Percentiles rank a stretch among this genome's conserved stretches.
These are phyloP conservation scores for Philopotamus ludificatus DNA, from an alignment of 1,140 invertebrate species.

Conservation along the genomic window DNA sequence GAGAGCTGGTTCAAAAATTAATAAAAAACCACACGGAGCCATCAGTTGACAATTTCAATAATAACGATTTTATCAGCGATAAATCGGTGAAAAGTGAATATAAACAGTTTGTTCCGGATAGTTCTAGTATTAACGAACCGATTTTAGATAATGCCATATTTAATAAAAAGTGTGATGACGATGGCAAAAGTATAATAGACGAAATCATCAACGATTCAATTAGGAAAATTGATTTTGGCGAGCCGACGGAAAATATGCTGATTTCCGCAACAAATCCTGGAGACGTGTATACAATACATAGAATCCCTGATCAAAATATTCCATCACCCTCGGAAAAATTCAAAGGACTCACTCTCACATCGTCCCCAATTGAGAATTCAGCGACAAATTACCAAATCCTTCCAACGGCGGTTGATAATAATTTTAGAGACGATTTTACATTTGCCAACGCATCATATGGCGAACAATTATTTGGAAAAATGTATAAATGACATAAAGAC, in stretches of 20 bases:
- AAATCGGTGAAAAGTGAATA: neutral
- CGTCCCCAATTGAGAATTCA: slow-evolving; percentile 44
- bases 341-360: slow-evolving; percentile 55
- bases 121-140: neutral
- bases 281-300: slow-evolving; percentile 32
- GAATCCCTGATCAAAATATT: slow-evolving; percentile 47
- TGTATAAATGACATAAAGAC: slow-evolving; percentile 12
- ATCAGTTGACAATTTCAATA: neutral
- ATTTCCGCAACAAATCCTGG: neutral
- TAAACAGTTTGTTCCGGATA: neutral
- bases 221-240: slow-evolving; percentile 44
- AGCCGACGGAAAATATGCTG: slow-evolving; percentile 6
- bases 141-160: neutral
- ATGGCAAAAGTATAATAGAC: slow-evolving; percentile 44
- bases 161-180: neutral
- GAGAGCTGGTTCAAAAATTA: slow-evolving; percentile 55
- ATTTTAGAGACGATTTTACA: neutral
- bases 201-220: slow-evolving; percentile 50
- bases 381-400: neutral
- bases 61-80: neutral
- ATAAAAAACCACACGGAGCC: slow-evolving; percentile 41
- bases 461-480: slow-evolving; percentile 10
- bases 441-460: neutral
- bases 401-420: neutral
- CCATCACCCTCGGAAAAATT: slow-evolving; percentile 56